phyloP scores from a whole-genome alignment of 1,140 invertebrate genomes.

The Teleopsis dalmanni region DNA sequence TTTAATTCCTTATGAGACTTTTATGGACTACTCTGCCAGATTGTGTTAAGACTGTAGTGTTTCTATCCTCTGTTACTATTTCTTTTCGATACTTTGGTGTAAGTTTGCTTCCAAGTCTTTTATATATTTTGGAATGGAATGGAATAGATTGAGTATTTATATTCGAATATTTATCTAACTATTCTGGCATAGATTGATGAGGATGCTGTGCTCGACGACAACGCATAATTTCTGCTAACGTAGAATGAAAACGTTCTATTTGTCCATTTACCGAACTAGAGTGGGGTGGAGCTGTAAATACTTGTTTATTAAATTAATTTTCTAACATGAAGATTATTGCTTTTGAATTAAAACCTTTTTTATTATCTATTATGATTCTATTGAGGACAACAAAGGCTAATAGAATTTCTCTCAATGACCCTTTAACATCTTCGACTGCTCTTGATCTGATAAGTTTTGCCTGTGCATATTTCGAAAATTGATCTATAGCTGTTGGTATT shows the following conservation, averaged over 20 bases:
- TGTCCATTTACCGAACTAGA: not conserved
- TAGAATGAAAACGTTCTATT: conserved; percentile 4
- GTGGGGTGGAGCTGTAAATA: not conserved
- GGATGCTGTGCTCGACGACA: no score
- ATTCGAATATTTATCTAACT: no score
- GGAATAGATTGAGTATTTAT: no score
- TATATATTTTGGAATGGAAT: no score
- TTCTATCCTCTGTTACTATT: no score
- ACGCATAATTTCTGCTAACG: no score
- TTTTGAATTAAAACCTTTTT: not conserved
- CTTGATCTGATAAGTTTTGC: not conserved
- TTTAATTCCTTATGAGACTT: no score
- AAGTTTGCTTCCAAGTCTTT: no score
- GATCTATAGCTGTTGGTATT: not conserved
- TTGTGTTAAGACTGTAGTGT: no score
- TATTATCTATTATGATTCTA: conserved; percentile 2
- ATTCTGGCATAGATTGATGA: no score
- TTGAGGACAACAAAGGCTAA: not conserved
- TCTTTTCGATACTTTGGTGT: no score
- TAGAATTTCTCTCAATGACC: not conserved
- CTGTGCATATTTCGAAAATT: not conserved
- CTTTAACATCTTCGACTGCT: not conserved
- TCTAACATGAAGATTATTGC: not conserved
- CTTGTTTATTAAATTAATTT: not conserved
- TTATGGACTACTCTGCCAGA: no score